Evolutionary conservation across 2,797 vertebrate species (phyloP).

Genomic region (Mus minutoides): DNA sequence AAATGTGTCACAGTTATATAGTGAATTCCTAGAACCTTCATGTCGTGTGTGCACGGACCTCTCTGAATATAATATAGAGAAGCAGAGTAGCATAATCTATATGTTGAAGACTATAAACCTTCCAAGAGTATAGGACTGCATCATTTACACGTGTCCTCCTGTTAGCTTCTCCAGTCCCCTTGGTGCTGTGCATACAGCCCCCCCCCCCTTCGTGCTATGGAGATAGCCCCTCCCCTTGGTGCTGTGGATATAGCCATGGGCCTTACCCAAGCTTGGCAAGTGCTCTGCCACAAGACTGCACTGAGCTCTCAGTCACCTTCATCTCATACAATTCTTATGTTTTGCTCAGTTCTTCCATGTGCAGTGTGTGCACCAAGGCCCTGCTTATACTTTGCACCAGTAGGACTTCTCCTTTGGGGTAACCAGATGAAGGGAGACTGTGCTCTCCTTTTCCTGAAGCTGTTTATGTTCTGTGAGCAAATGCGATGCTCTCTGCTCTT

Average conservation of each 20-base stretch:
- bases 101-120: background rate
- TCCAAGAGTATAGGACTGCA: background rate
- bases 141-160: background rate
- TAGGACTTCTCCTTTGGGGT: background rate
- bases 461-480: background rate
- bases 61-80: background rate
- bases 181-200: background rate
- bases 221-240: too few relatives aligned
- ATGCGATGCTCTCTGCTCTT: constrained; percentile 21
- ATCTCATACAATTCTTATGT: background rate
- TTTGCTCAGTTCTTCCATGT: background rate
- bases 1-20: background rate
- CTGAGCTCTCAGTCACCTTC: background rate
- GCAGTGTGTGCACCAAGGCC: background rate
- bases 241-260: background rate
- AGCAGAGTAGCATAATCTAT: background rate
- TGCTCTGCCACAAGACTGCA: background rate
- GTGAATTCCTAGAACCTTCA: background rate
- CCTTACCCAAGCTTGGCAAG: background rate
- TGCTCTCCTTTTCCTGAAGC: background rate
- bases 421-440: background rate
- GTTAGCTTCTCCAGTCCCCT: background rate
- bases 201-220: too few relatives aligned
- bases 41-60: background rate
- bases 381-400: background rate